Evolutionary conservation across 1,140 invertebrate genomes (phyloP), one percentile per base, ranked within the genome.

Genomic region (Leucophenga varia): DNA sequence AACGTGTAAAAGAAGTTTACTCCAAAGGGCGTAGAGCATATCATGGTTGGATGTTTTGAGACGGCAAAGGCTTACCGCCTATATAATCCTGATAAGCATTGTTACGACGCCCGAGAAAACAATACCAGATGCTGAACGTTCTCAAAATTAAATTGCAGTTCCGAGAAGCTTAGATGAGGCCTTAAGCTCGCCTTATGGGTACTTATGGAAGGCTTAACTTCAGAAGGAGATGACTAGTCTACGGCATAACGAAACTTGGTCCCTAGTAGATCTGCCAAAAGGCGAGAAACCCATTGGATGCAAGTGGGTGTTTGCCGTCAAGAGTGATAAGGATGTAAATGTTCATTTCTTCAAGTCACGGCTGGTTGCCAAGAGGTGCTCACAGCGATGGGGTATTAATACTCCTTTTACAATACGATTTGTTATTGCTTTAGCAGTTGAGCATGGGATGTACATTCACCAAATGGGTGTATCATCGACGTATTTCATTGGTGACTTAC

Each of bases 41-140:
- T 75, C 3, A 76, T 80, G 55, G 72, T 79, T 18, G 78, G 78
- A 3, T 80, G 78, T 43, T 65, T 65, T 46, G 56, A 50, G n/a
- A 49, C 61, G 8, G 55, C 55, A 8, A 77, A 76, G 44, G 76
- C 72, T 7, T 79, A 77, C 57, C 53, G 72, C 38, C 40, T 79
- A 42, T 47, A 35, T 12, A 42, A 69, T 37, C 49, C 49, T 6
- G 47, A 49, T 19, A 61, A 48, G 20, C 51, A 51, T 14, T 9
- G 12, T 31, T 18, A 21, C 38, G 49, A 20, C 37, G 43, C 6
- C 49, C 43, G 22, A 16, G 30, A 16, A 42, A 36, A 30, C 1
- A 41, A 17, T 51, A 42, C 20, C 45, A 46, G 35, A n/a, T 17
- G 10, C 13, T 47, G 7, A 40, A 44, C 36, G 30, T 43, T 25